phyloP scores from a whole-genome alignment of 1,140 invertebrate species.

The Anastrepha ludens region DNA sequence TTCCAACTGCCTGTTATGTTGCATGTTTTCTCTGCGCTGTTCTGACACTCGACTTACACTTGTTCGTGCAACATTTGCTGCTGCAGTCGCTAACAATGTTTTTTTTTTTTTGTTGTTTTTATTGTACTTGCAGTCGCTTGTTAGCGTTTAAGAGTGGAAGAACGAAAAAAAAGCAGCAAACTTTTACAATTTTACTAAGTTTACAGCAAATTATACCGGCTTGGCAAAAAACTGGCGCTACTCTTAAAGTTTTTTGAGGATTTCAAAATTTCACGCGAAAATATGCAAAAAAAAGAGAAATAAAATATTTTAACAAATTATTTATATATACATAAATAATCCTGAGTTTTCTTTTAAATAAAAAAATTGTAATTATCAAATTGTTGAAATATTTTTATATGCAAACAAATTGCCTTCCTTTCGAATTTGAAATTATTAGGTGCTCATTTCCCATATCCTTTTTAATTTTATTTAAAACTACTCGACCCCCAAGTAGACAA shows the following conservation, averaged over 20 bases:
- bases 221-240: not conserved
- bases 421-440: too few species aligned
- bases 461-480: too few species aligned
- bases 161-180: not conserved
- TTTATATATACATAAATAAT: too few species aligned
- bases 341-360: too few species aligned
- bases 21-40: constrained; percentile 22
- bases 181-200: not conserved
- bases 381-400: too few species aligned
- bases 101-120: not conserved
- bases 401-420: too few species aligned
- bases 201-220: not conserved
- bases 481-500: too few species aligned
- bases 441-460: too few species aligned
- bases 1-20: constrained; percentile 8
- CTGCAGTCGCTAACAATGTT: not conserved
- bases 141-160: not conserved
- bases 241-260: not conserved
- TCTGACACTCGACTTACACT: constrained; percentile 35
- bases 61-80: constrained; percentile 15
- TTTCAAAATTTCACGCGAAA: not conserved
- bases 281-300: too few species aligned
- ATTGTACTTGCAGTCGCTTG: not conserved
- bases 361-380: too few species aligned
- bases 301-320: too few species aligned